Conservation (phyloP, 2,797 vertebrate genomes). For the Schizothorax lantsangensis region DNA sequence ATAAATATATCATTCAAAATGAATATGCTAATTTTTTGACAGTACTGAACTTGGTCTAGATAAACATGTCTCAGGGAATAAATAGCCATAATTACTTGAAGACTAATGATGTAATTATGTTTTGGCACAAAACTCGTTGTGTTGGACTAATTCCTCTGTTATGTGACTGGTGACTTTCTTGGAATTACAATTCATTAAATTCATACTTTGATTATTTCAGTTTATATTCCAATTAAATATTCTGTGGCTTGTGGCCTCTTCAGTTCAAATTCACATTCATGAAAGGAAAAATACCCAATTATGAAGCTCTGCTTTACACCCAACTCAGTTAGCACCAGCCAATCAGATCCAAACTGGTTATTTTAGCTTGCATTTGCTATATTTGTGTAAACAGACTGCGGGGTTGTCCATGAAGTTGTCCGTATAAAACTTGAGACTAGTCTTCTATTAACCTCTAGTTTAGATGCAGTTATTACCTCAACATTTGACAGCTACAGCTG, state of each 20-base stretch:
- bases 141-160: neutral
- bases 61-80: neutral
- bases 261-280: neutral
- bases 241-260: neutral
- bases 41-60: neutral
- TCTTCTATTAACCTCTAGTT: neutral
- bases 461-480: constrained; percentile 2
- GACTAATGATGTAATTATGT: neutral
- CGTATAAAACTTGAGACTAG: neutral
- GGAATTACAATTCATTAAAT: neutral
- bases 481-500: neutral
- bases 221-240: neutral
- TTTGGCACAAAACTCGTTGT: neutral
- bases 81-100: neutral
- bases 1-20: neutral
- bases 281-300: neutral
- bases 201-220: neutral
- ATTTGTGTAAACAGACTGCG: neutral
- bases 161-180: neutral
- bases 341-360: neutral
- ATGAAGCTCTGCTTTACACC: neutral
- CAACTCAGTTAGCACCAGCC: neutral
- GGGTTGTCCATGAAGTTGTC: neutral
- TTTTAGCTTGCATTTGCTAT: neutral
- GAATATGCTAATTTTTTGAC: neutral